Percentiles rank a stretch among this genome's conserved stretches.
phyloP scores from a whole-genome alignment of 2,113 vertebrate species.

The Bos taurus region DNA sequence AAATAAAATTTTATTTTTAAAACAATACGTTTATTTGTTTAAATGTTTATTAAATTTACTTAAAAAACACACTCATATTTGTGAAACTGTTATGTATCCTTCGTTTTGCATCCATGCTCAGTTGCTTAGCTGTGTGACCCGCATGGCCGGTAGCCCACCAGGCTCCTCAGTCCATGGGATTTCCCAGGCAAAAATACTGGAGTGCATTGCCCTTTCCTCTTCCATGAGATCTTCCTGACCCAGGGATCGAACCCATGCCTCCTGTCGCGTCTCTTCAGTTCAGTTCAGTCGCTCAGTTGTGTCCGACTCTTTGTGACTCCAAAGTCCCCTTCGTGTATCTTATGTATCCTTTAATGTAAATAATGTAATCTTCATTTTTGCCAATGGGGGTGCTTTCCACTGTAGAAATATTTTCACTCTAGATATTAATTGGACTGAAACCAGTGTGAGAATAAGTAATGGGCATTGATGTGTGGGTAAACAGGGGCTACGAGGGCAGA shows the following conservation, averaged over 20 bases:
- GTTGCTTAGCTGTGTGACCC: background rate
- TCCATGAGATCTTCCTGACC: background rate
- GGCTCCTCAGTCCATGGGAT: background rate
- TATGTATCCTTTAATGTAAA: background rate
- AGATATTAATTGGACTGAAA: background rate
- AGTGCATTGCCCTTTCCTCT: background rate
- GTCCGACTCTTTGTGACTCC: background rate
- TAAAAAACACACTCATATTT: background rate
- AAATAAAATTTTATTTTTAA: background rate
- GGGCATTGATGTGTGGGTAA: background rate
- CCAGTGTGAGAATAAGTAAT: background rate
- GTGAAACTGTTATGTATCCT: background rate
- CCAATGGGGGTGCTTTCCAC: background rate
- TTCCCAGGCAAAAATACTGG: background rate
- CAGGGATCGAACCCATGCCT: background rate
- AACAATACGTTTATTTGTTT: background rate
- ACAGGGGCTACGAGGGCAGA: rapidly evolving
- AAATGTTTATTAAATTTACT: background rate
- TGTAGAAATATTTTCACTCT: background rate
- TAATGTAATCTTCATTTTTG: background rate
- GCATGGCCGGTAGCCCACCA: background rate
- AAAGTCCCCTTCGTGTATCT: rapidly evolving
- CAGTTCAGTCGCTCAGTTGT: background rate
- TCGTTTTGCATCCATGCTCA: background rate
- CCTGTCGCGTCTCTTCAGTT: background rate